Conservation (phyloP, 2,113 vertebrate genomes). For the Psilopogon haemacephalus region DNA sequence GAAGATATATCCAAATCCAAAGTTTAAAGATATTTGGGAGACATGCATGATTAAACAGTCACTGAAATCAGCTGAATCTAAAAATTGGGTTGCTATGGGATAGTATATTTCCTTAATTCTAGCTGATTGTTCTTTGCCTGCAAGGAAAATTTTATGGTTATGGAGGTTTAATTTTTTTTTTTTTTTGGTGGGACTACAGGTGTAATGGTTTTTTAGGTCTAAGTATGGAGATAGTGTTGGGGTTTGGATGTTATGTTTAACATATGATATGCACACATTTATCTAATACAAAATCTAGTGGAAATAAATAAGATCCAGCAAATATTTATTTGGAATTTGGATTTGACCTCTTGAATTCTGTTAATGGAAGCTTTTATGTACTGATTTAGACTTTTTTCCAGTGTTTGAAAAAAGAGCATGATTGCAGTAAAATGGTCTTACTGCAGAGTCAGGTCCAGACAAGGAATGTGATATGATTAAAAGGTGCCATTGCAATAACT, state of each 20-base stretch:
- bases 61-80: constrained; percentile 56
- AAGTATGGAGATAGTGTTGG: constrained; percentile 46
- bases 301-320: constrained; percentile 43
- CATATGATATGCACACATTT: neutral
- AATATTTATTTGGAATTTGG: constrained; percentile 29
- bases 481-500: neutral
- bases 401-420: constrained; percentile 7
- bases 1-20: constrained; percentile 44
- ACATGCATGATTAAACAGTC: constrained; percentile 60
- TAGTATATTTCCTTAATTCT: constrained; percentile 58
- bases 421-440: neutral
- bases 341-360: constrained; percentile 24
- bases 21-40: constrained; percentile 62
- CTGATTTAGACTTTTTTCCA: neutral
- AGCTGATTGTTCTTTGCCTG: constrained; percentile 61
- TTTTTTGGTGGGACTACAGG: constrained; percentile 46
- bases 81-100: constrained; percentile 25
- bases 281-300: constrained; percentile 11
- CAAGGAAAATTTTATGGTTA: constrained; percentile 59
- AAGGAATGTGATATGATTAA: constrained; percentile 16
- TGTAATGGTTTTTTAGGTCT: constrained; percentile 57
- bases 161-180: constrained; percentile 39
- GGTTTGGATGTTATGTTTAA: constrained; percentile 43
- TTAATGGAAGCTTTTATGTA: neutral
- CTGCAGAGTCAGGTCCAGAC: neutral